phyloP scores from a whole-genome alignment of 35 echinoderm and acorn worm species.

The Lytechinus pictus region DNA sequence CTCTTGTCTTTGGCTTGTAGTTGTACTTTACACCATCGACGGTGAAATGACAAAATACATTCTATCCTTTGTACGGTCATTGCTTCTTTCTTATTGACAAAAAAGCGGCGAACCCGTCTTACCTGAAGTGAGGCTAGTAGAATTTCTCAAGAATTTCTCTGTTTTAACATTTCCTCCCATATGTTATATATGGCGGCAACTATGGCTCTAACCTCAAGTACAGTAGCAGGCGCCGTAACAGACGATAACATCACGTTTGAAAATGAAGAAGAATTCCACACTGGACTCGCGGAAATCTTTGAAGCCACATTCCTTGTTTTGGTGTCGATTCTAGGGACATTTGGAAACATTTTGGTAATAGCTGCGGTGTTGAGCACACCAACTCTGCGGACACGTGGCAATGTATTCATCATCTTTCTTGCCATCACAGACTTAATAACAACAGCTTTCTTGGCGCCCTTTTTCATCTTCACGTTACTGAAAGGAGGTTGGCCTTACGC shows the following conservation, averaged over 20 bases:
- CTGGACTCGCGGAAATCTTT: conserved; percentile 49
- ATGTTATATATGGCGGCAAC: not conserved
- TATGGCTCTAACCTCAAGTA: not conserved
- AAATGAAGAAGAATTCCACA: not conserved
- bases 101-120: not conserved
- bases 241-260: conserved; percentile 2
- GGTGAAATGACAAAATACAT: too few relatives aligned
- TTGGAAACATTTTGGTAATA: conserved; percentile 85
- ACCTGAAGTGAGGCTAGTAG: not conserved
- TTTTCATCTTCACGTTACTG: conserved; percentile 67
- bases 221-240: not conserved
- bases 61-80: not conserved
- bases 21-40: not conserved
- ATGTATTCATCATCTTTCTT: conserved; percentile 75
- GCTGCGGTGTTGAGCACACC: conserved; percentile 67
- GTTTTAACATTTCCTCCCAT: too few relatives aligned
- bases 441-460: conserved; percentile 51
- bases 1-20: not conserved
- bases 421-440: conserved; percentile 67
- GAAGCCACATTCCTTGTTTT: conserved; percentile 66
- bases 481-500: conserved; percentile 71
- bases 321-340: conserved; percentile 59
- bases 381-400: conserved; percentile 59
- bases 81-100: not conserved
- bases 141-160: not conserved